Conservation (phyloP, 30 jellyfish, hydroid and myxozoan species). For the Catostylus mosaicus region DNA sequence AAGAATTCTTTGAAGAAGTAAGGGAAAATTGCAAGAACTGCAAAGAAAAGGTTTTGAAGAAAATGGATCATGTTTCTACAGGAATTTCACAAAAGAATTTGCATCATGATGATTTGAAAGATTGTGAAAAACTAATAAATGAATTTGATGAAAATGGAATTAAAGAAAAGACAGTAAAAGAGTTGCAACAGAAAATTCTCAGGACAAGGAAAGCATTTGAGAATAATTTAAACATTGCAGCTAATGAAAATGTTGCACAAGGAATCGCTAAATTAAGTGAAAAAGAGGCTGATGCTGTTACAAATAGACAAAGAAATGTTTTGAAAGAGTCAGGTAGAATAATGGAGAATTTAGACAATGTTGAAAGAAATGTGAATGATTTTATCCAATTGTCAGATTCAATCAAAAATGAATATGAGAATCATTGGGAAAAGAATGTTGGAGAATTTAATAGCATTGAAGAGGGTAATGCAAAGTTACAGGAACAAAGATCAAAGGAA, state of each 20-base stretch:
- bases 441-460: not conserved
- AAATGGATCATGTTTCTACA: not conserved
- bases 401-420: not conserved
- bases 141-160: not conserved
- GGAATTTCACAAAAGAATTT: not conserved
- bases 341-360: not conserved
- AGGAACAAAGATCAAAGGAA: not conserved
- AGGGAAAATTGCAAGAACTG: not conserved
- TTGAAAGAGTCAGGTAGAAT: conserved; percentile 2
- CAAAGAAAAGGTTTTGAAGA: not conserved
- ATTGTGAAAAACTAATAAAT: not conserved
- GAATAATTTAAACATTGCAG: not conserved
- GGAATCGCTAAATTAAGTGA: not conserved
- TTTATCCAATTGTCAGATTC: not conserved
- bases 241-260: not conserved
- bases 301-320: not conserved
- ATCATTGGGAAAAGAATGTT: not conserved
- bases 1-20: conserved; percentile 1
- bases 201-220: not conserved
- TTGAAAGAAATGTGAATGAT: not conserved
- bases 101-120: not conserved
- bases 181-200: not conserved
- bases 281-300: not conserved
- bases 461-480: not conserved
- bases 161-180: not conserved